phyloP scores from a whole-genome alignment of 1,140 invertebrate species.

The Coelopa frigida region DNA sequence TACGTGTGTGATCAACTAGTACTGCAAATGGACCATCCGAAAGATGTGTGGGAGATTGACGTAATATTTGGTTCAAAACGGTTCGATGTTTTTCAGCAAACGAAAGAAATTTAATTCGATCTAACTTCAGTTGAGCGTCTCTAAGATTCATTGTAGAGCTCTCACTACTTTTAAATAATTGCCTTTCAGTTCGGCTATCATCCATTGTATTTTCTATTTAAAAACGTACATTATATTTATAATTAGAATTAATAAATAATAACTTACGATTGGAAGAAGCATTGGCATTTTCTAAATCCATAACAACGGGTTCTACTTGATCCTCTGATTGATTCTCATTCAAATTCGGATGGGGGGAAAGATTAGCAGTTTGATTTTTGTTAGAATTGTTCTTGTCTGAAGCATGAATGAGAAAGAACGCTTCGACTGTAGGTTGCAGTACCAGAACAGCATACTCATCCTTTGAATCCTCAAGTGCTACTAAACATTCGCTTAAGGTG shows the following conservation, averaged over 20 bases:
- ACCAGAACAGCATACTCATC: constrained; percentile 91
- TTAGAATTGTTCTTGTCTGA: constrained; percentile 47
- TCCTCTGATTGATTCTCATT: too few relatives aligned
- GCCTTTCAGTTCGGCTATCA: too few relatives aligned
- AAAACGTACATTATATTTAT: too few relatives aligned
- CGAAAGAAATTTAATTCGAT: constrained; percentile 70
- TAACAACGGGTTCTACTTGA: too few relatives aligned
- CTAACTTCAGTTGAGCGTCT: constrained; percentile 34
- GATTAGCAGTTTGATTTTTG: too few relatives aligned
- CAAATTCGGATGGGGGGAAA: too few relatives aligned
- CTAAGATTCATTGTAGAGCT: constrained; percentile 17
- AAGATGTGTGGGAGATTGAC: constrained; percentile 77
- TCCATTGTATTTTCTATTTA: too few relatives aligned
- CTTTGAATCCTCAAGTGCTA: constrained; percentile 77
- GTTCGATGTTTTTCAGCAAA: constrained; percentile 86
- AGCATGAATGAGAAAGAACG: constrained; percentile 85
- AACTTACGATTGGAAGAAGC: too few relatives aligned
- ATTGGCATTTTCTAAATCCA: too few relatives aligned
- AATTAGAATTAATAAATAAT: too few relatives aligned
- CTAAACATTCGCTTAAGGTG: constrained; percentile 72
- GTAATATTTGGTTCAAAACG: constrained; percentile 85
- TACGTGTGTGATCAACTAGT: constrained; percentile 81
- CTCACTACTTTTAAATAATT: neutral
- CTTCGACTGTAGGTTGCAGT: constrained; percentile 85
- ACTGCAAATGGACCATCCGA: constrained; percentile 86